A percentile compares a stretch with the other conserved stretches of the same genome.
Conservation (phyloP, 2,888 invertebrate species). For the Scrobipalpa costella region DNA sequence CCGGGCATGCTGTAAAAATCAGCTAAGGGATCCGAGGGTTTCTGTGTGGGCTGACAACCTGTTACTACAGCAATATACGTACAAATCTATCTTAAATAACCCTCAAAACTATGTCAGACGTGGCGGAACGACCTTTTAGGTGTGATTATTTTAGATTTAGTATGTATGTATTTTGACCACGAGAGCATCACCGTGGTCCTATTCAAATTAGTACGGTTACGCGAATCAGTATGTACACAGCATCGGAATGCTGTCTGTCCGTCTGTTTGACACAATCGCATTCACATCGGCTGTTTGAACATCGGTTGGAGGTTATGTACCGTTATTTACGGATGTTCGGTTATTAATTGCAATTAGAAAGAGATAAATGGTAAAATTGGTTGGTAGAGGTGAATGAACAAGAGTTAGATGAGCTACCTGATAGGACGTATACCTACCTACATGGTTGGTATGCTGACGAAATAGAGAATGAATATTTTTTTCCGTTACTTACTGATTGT, state of each 20-base stretch:
- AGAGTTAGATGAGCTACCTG: background rate
- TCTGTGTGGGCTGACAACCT: too few species aligned
- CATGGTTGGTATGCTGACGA: too few species aligned
- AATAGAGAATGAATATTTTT: background rate
- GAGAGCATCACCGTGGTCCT: too few species aligned
- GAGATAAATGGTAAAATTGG: slow-evolving; percentile 12
- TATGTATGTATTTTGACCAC: too few species aligned
- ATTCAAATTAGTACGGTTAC: slow-evolving; percentile 25
- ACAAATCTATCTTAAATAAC: too few species aligned
- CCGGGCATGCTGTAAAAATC: too few species aligned
- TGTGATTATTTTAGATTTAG: too few species aligned
- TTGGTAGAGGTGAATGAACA: background rate
- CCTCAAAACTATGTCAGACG: too few species aligned
- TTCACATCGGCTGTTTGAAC: slow-evolving; percentile 16
- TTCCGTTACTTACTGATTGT: background rate
- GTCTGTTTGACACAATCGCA: slow-evolving; percentile 28
- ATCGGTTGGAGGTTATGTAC: slow-evolving; percentile 1
- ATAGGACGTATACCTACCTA: too few species aligned
- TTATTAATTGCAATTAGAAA: slow-evolving; percentile 21
- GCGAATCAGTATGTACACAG: slow-evolving; percentile 26
- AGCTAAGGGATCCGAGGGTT: too few species aligned
- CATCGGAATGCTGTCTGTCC: slow-evolving; percentile 22
- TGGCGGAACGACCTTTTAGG: too few species aligned
- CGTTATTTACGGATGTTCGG: slow-evolving; percentile 22
- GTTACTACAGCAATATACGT: too few species aligned